A percentile compares a stretch with the other conserved stretches of the same genome.
Evolutionary conservation across 1,140 invertebrate genomes (phyloP).

Genomic region (Whitmania pigra): DNA sequence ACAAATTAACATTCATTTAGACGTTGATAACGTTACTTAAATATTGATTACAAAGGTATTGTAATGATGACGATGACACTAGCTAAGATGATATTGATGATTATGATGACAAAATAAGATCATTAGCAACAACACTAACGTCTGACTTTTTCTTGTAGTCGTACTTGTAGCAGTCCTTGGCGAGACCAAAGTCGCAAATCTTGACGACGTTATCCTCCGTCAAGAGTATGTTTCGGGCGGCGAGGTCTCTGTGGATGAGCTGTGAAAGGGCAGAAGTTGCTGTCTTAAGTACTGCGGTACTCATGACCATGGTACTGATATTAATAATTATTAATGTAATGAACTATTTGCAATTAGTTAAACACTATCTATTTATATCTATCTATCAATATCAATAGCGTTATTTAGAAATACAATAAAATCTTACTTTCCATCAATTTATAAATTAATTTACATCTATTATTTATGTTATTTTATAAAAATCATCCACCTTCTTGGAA

Average conservation of each 20-base stretch:
- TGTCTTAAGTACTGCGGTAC: too few species aligned
- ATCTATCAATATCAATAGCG: too few species aligned
- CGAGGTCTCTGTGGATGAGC: constrained; percentile 89
- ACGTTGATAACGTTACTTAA: too few species aligned
- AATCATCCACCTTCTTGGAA: constrained; percentile 60
- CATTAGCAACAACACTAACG: neutral
- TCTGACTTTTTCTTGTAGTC: constrained; percentile 31
- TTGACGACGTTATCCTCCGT: constrained; percentile 73
- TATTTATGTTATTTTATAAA: neutral
- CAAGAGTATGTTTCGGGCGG: constrained; percentile 88
- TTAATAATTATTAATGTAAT: too few species aligned
- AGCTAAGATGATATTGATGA: neutral
- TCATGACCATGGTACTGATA: too few species aligned
- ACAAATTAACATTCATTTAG: neutral
- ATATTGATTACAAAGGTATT: too few species aligned
- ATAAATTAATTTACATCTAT: too few species aligned
- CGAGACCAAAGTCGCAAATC: constrained; percentile 93
- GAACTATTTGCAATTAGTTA: too few species aligned
- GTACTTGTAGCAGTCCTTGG: constrained; percentile 44
- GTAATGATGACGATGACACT: too few species aligned
- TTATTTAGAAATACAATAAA: too few species aligned
- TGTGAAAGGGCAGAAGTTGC: constrained; percentile 35
- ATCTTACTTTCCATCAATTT: too few species aligned
- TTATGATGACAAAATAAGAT: neutral
- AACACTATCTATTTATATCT: too few species aligned